phyloP scores from a whole-genome alignment of 35 echinoderm and acorn worm genomes.

The Heliocidaris erythrogramma region DNA sequence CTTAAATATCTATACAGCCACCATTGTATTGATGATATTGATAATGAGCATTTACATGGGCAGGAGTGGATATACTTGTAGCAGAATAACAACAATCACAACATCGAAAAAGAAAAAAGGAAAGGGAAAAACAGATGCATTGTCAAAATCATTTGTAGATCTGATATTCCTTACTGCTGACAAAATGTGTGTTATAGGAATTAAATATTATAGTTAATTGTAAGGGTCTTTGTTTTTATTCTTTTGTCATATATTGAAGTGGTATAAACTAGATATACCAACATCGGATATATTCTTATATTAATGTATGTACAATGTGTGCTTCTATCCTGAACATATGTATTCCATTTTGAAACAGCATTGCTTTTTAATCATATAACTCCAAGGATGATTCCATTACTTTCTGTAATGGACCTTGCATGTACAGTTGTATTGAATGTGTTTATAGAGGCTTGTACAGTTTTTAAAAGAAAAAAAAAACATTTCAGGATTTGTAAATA shows the following conservation, averaged over 20 bases:
- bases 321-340: background rate
- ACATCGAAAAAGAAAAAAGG: no score
- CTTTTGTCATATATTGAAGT: background rate
- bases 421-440: background rate
- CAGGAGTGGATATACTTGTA: no score
- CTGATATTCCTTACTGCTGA: background rate
- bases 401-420: background rate
- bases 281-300: background rate
- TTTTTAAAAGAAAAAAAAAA: background rate
- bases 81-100: no score
- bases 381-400: background rate
- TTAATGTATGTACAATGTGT: background rate
- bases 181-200: background rate
- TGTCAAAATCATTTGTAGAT: no score
- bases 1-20: no score
- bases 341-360: background rate
- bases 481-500: background rate
- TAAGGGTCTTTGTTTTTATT: background rate
- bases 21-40: no score
- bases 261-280: background rate
- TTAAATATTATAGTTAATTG: background rate
- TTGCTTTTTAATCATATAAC: background rate
- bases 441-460: constrained; percentile 9
- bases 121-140: no score
- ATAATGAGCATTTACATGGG: no score